phyloP scores from a whole-genome alignment of 2,888 invertebrate species.

The Muscina levida region DNA sequence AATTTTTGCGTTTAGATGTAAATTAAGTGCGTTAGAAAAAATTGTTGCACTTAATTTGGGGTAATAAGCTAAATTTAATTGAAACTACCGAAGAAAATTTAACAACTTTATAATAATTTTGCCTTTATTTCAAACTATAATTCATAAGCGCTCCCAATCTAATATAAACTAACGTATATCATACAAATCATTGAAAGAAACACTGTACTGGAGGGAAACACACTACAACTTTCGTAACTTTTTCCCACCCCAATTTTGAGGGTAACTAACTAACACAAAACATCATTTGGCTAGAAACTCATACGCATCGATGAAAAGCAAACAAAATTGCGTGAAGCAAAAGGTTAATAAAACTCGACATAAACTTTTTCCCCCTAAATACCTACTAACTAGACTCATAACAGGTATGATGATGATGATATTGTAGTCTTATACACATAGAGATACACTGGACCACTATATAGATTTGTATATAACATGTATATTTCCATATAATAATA shows the following conservation, averaged over 20 bases:
- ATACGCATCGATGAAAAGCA: slow-evolving; percentile 23
- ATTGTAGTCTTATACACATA: neutral
- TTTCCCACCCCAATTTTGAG: slow-evolving; percentile 1
- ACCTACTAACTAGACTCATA: slow-evolving; percentile 33
- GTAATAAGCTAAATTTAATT: no score
- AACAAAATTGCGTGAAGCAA: slow-evolving; percentile 60
- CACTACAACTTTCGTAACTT: slow-evolving; percentile 25
- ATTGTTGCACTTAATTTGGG: no score
- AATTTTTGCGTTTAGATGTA: no score
- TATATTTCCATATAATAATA: slow-evolving; percentile 51
- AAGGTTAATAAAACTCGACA: slow-evolving; percentile 64
- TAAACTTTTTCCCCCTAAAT: slow-evolving; percentile 54
- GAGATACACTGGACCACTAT: no score
- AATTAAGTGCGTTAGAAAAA: no score
- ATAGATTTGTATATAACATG: no score
- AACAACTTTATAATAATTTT: no score
- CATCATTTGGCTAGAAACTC: neutral
- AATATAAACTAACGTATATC: neutral
- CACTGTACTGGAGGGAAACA: slow-evolving; percentile 48
- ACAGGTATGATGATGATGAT: slow-evolving; percentile 49
- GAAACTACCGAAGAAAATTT: no score
- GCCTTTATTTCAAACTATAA: no score
- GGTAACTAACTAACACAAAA: neutral
- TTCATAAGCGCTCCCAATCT: no score
- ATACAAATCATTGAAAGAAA: slow-evolving; percentile 18